These are phyloP conservation scores for Paraescarpia echinospica DNA, from an alignment of 1,140 invertebrate species.

Conservation along the genomic window DNA sequence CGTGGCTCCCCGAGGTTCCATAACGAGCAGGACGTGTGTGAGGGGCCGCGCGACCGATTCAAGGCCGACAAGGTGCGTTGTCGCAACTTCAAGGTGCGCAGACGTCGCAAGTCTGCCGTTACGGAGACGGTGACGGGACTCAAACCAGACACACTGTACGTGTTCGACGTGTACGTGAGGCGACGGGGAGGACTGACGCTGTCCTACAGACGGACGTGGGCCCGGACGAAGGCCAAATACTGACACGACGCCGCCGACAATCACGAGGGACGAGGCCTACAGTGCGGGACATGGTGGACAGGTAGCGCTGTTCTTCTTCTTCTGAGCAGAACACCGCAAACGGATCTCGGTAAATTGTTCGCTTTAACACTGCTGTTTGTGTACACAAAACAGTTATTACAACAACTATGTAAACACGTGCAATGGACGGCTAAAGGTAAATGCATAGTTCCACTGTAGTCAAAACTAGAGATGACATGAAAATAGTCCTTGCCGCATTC, in stretches of 20 bases:
- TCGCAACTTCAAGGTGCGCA: slow-evolving; percentile 38
- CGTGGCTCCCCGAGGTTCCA: neutral
- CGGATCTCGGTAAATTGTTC: neutral
- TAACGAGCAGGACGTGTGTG: slow-evolving; percentile 34
- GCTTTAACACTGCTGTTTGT: neutral
- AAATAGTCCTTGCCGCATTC: too few relatives aligned
- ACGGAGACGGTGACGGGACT: slow-evolving; percentile 45
- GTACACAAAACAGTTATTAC: too few relatives aligned
- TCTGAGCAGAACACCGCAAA: neutral
- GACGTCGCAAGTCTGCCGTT: slow-evolving; percentile 36
- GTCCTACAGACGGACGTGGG: neutral
- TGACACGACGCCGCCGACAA: neutral
- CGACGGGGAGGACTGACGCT: slow-evolving; percentile 36
- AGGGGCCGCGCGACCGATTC: slow-evolving; percentile 15
- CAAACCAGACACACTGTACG: slow-evolving; percentile 42
- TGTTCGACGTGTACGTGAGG: slow-evolving; percentile 51
- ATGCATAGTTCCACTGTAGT: too few relatives aligned
- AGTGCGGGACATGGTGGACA: neutral
- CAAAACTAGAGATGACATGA: too few relatives aligned
- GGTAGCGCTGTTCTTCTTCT: neutral
- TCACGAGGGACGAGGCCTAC: neutral
- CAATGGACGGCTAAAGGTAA: too few relatives aligned
- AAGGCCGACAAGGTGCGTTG: slow-evolving; percentile 39
- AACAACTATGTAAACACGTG: too few relatives aligned
- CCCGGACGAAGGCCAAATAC: neutral